These are phyloP conservation scores for Drosophila triauraria DNA, from an alignment of 1,140 invertebrate genomes.

Conservation along the genomic window DNA sequence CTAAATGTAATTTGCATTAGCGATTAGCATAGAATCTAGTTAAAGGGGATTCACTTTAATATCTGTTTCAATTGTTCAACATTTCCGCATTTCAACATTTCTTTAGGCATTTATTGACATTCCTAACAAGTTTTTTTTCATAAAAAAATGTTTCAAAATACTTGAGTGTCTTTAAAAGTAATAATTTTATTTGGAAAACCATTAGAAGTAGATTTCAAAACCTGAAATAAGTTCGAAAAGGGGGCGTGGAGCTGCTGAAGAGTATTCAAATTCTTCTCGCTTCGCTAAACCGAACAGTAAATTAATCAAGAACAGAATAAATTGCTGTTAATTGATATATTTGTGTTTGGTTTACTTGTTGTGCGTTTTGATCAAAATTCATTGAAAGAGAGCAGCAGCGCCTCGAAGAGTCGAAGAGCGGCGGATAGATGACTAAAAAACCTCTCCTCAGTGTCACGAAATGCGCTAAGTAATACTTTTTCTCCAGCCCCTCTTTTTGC, in stretches of 20 bases:
- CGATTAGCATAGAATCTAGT: conserved; percentile 38
- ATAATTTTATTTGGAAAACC: too few species aligned
- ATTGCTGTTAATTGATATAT: conserved; percentile 50
- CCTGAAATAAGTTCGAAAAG: background rate
- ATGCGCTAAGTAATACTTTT: conserved; percentile 35
- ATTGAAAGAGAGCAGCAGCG: background rate
- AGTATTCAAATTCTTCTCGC: background rate
- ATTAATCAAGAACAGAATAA: conserved; percentile 37
- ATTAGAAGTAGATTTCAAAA: too few species aligned
- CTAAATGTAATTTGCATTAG: conserved; percentile 24
- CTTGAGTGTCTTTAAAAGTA: too few species aligned
- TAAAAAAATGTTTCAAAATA: background rate
- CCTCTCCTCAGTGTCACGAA: conserved; percentile 32
- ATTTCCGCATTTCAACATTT: background rate
- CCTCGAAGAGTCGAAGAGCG: background rate
- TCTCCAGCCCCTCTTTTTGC: conserved; percentile 18
- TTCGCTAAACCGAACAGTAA: conserved; percentile 17
- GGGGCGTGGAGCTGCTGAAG: background rate
- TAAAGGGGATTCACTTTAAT: conserved; percentile 23
- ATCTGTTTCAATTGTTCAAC: background rate
- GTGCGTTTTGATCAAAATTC: conserved; percentile 35
- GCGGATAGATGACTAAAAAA: conserved; percentile 22
- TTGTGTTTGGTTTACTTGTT: conserved; percentile 41
- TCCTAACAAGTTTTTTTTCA: background rate
- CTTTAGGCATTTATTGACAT: background rate